Conservation (phyloP, 2,113 vertebrate genomes). For the Odocoileus hemionus region DNA sequence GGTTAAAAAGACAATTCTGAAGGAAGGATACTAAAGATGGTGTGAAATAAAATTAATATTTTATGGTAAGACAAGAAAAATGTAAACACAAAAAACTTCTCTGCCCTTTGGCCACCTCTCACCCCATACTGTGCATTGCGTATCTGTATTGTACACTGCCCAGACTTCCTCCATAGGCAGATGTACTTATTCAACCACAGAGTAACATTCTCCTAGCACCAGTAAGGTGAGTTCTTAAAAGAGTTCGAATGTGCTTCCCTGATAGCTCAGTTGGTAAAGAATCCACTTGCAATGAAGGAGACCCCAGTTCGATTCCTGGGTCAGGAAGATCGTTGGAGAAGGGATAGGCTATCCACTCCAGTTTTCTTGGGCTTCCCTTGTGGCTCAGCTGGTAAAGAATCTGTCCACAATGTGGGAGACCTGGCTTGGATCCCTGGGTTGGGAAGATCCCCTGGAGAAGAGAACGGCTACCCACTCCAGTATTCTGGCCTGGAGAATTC, state of each 20-base stretch:
- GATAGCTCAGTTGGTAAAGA: background rate
- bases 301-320: background rate
- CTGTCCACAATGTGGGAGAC: background rate
- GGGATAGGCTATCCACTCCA: background rate
- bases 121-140: accelerated
- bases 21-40: background rate
- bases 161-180: background rate
- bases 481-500: background rate
- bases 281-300: background rate
- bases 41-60: background rate
- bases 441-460: background rate
- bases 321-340: background rate
- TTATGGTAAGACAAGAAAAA: background rate
- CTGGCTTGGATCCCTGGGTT: background rate
- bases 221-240: background rate
- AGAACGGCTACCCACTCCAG: background rate
- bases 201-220: background rate
- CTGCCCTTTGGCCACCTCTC: background rate
- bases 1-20: background rate
- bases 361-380: background rate
- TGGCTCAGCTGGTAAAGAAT: background rate
- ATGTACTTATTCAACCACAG: background rate
- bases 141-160: background rate
- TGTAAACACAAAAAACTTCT: background rate
- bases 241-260: background rate